Conservation (phyloP, 2,888 invertebrate genomes). For the Yponomeuta plumbellus region DNA sequence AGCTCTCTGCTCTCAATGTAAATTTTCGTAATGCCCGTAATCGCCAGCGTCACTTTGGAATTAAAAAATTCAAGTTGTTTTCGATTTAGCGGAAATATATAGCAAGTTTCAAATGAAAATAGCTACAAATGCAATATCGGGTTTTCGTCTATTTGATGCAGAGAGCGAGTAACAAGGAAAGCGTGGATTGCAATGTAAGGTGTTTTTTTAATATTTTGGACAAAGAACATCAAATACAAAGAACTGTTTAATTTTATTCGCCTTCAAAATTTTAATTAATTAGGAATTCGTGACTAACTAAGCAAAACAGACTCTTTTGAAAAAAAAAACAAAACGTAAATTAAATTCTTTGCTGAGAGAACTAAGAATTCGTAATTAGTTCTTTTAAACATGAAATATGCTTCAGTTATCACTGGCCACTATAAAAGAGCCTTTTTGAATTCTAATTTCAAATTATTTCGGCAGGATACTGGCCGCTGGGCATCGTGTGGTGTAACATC, state of each 20-base stretch:
- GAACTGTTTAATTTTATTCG: too few species aligned
- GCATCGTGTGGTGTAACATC: constrained; percentile 94
- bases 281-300: neutral
- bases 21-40: neutral
- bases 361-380: neutral
- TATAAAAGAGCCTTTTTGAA: neutral
- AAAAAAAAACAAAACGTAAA: neutral
- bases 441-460: neutral
- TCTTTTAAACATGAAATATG: neutral
- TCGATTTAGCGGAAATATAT: neutral
- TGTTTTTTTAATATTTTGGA: neutral
- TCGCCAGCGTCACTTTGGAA: neutral
- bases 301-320: neutral
- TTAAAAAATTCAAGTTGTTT: neutral
- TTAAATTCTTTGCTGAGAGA: neutral
- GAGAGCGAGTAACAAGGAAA: neutral
- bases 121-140: neutral
- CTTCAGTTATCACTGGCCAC: neutral
- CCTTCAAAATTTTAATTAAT: neutral
- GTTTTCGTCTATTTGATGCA: neutral
- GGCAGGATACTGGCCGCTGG: constrained; percentile 94
- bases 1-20: neutral
- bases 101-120: neutral
- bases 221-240: too few species aligned
- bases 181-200: neutral